Evolutionary conservation across 2,888 invertebrate species (phyloP).

Genomic region (Mythimna vitellina): DNA sequence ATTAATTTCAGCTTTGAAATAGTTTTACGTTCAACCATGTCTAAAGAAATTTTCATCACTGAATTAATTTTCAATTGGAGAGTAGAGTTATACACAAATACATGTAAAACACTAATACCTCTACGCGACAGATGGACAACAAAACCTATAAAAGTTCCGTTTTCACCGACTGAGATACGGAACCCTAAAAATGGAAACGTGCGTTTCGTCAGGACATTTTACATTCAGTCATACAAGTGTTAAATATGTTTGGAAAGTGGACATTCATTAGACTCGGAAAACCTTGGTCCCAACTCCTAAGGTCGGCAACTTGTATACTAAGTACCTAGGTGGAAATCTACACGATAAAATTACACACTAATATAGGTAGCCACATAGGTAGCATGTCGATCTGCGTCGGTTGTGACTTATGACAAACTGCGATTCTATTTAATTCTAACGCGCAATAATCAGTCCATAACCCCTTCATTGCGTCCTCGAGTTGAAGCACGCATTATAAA

Average conservation of each 20-base stretch:
- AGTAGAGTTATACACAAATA: too few relatives aligned
- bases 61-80: too few relatives aligned
- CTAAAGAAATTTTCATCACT: too few relatives aligned
- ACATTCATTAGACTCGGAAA: conserved; percentile 13
- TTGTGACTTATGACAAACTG: conserved; percentile 36
- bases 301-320: background rate
- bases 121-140: too few relatives aligned
- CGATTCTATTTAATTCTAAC: conserved; percentile 42
- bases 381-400: conserved; percentile 11
- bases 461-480: conserved; percentile 35
- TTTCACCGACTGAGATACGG: too few relatives aligned
- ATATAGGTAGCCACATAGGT: background rate
- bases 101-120: too few relatives aligned
- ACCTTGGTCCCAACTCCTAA: background rate
- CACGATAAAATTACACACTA: too few relatives aligned
- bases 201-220: background rate
- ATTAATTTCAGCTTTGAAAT: too few relatives aligned
- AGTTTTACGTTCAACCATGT: too few relatives aligned
- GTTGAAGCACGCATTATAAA: conserved; percentile 28
- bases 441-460: conserved; percentile 34
- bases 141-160: too few relatives aligned
- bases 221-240: conserved; percentile 4
- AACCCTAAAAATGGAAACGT: background rate
- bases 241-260: conserved; percentile 16
- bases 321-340: conserved; percentile 9